phyloP scores from a whole-genome alignment of 2,113 vertebrate genomes.

The Hippolais icterina region DNA sequence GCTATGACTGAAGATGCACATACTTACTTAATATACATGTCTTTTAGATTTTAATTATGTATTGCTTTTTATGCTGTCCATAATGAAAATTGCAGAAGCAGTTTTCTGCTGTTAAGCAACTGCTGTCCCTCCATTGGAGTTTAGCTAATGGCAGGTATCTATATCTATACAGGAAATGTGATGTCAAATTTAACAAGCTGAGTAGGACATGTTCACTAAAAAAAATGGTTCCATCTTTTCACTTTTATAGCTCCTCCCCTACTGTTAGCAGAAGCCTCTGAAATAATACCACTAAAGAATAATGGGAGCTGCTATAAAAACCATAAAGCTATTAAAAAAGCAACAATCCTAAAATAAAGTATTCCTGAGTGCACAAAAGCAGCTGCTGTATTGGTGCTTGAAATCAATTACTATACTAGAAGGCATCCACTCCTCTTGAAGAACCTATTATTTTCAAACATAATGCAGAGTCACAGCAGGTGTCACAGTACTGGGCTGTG shows the following conservation, averaged over 20 bases:
- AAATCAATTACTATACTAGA: constrained; percentile 61
- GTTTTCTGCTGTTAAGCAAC: neutral
- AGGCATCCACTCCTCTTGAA: constrained; percentile 31
- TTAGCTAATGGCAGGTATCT: neutral
- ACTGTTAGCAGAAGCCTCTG: neutral
- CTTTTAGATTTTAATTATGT: neutral
- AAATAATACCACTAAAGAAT: constrained; percentile 18
- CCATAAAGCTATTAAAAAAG: constrained; percentile 45
- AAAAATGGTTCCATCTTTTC: neutral
- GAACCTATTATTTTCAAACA: constrained; percentile 70
- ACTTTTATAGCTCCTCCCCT: constrained; percentile 16
- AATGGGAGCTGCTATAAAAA: constrained; percentile 23
- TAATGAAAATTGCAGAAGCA: neutral
- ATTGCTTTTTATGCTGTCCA: neutral
- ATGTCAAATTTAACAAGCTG: neutral
- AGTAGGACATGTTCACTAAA: neutral
- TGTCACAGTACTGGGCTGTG: neutral
- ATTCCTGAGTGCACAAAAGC: constrained; percentile 51
- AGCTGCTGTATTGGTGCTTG: constrained; percentile 26
- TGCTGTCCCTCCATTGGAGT: neutral
- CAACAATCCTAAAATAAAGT: constrained; percentile 44
- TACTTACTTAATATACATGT: neutral
- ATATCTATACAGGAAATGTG: neutral
- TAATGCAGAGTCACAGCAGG: constrained; percentile 66
- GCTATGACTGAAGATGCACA: neutral